Base-by-base conservation (phyloP, 1,140 invertebrate genomes). In the Pygmarrhopalites habei region DNA sequence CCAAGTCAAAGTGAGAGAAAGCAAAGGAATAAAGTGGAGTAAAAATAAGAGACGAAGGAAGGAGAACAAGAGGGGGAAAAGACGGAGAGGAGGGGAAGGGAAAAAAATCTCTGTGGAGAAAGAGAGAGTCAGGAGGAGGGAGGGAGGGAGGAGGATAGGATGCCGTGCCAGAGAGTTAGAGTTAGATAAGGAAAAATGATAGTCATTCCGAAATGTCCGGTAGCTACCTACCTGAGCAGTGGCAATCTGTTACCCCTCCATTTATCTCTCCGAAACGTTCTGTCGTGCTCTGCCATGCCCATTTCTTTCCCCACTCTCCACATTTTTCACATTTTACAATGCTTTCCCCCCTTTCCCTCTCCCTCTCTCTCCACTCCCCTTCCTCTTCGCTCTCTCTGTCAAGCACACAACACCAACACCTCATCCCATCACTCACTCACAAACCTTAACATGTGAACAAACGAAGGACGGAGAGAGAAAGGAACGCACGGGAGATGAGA, bases 241-340 rank as follows among this genome's bases (percentile, higher is more conserved):
- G 43, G 64, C 66, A 71, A 68, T 71, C 64, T 71, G 69, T 67
- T 70, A 66, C 69, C 58, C 58, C 58, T 67, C 69, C 69, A 71
- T 71, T 71, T 68, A 66, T 71, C 61, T 71, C 79, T 77, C 15
- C n/a, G 78, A 77, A 21, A 66, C 60, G 60, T 62, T 59, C 55
- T 62, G 65, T 66, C 65, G 43, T 62, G 26, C 58, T 58, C 59
- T 49, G n/a, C 53, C 53, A 35, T 56, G 47, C 39, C 62, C 62
- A 58, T 58, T 52, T 59, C 28, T 60, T 25, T 23, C 28, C 49
- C 25, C 39, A 55, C 63, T 51, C 57, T 39, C 41, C 10, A 65
- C 64, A 65, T 65, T 65, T 65, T 58, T 65, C 64, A 65, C 64
- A 65, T 61, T 65, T 65, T 65, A 65, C 57, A 65, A 61, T 65